Evolutionary conservation across 2,888 invertebrate genomes (phyloP).

Genomic region (Lypha dubia): DNA sequence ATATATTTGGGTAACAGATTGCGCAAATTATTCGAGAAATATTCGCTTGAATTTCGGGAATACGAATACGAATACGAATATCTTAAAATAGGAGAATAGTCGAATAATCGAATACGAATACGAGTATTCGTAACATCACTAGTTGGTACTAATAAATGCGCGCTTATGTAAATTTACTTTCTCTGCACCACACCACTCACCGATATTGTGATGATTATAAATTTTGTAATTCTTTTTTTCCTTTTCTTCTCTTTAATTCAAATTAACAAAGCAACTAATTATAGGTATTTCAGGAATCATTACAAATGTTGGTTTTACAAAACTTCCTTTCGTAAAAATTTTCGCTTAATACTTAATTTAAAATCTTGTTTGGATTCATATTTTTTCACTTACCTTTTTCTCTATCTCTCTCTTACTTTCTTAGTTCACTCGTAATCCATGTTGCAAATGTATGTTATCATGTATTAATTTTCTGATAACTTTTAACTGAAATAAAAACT

Average conservation of each 20-base stretch:
- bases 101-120: too few species aligned
- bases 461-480: conserved; percentile 14
- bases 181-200: too few species aligned
- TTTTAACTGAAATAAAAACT: conserved; percentile 39
- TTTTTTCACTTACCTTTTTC: not conserved
- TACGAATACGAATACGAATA: too few species aligned
- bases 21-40: too few species aligned
- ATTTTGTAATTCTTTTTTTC: not conserved
- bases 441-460: conserved; percentile 2
- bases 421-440: conserved; percentile 16
- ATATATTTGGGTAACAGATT: too few species aligned
- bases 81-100: too few species aligned
- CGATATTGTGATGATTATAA: too few species aligned
- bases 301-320: not conserved
- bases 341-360: not conserved
- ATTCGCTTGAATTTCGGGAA: too few species aligned
- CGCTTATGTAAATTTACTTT: too few species aligned
- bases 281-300: not conserved
- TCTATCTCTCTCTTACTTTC: not conserved
- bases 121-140: too few species aligned
- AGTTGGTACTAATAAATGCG: too few species aligned
- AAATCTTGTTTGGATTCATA: not conserved
- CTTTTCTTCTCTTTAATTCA: not conserved
- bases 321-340: not conserved
- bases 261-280: not conserved